Conservation (phyloP, 92 coral and sea anemone genomes). For the Epizoanthus rinbou region DNA sequence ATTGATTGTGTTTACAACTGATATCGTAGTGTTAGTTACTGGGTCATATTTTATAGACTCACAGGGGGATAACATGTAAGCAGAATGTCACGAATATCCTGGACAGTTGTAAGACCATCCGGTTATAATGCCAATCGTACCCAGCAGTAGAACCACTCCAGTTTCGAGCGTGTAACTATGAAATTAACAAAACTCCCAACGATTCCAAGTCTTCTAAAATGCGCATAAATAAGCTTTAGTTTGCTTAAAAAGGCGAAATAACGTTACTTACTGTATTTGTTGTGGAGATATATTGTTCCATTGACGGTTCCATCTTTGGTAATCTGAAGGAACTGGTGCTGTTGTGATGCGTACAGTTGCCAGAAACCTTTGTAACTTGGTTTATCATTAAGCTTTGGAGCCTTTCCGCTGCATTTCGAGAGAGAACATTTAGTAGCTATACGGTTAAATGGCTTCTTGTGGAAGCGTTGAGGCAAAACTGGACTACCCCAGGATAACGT, state of each 20-base stretch:
- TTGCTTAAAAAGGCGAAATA: neutral
- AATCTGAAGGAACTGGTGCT: constrained; percentile 5
- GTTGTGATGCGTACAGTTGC: neutral
- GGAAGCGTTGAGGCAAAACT: constrained; percentile 12
- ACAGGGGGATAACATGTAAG: too few species aligned
- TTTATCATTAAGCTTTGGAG: neutral
- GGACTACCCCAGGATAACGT: constrained; percentile 12
- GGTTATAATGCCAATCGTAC: too few species aligned
- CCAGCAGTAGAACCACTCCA: too few species aligned
- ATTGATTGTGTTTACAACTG: too few species aligned
- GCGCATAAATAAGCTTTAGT: too few species aligned
- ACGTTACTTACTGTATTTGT: constrained; percentile 12
- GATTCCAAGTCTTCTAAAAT: too few species aligned
- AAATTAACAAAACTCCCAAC: neutral
- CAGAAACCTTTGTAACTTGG: constrained; percentile 34
- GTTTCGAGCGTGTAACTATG: neutral
- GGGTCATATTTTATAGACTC: too few species aligned
- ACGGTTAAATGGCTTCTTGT: neutral
- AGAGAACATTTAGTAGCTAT: constrained; percentile 6
- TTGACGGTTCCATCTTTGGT: constrained; percentile 21
- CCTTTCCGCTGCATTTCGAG: neutral
- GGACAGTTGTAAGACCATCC: too few species aligned
- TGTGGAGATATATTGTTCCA: constrained; percentile 1
- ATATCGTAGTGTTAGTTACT: too few species aligned
- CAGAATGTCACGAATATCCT: too few species aligned